Evolutionary conservation across 1,140 invertebrate genomes (phyloP).

Genomic region (Epicauta chinensis): DNA sequence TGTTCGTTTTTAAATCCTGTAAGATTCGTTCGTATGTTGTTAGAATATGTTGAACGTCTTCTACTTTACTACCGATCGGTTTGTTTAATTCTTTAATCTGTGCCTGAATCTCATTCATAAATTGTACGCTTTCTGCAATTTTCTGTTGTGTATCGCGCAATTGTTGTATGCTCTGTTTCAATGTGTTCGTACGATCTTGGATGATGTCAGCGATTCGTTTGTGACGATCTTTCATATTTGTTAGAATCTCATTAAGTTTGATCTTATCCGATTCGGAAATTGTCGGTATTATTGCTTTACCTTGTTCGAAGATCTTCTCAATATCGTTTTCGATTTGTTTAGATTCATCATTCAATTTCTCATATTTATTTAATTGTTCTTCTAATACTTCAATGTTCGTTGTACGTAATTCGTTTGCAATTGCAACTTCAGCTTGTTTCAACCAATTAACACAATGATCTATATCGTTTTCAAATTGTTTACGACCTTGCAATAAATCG

Average conservation of each 20-base stretch:
- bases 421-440: constrained; percentile 78
- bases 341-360: constrained; percentile 69
- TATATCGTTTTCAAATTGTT: constrained; percentile 72
- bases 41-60: constrained; percentile 75
- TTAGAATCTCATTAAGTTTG: constrained; percentile 69
- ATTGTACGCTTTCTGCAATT: constrained; percentile 71
- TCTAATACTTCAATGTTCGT: constrained; percentile 73
- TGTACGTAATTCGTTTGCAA: constrained; percentile 69
- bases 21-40: constrained; percentile 73
- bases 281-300: constrained; percentile 70
- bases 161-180: constrained; percentile 70
- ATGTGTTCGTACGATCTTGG: constrained; percentile 61
- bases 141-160: constrained; percentile 70
- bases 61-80: constrained; percentile 76
- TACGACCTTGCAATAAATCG: constrained; percentile 67
- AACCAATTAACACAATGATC: constrained; percentile 79
- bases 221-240: constrained; percentile 70
- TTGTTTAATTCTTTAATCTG: constrained; percentile 76
- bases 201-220: constrained; percentile 65
- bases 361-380: constrained; percentile 79
- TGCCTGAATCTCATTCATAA: constrained; percentile 72
- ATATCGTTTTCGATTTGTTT: constrained; percentile 63
- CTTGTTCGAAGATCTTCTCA: constrained; percentile 67
- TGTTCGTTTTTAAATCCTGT: constrained; percentile 72
- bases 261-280: constrained; percentile 81